Evolutionary conservation across 2,113 vertebrate species (phyloP).

Genomic region (Amia ocellicauda): DNA sequence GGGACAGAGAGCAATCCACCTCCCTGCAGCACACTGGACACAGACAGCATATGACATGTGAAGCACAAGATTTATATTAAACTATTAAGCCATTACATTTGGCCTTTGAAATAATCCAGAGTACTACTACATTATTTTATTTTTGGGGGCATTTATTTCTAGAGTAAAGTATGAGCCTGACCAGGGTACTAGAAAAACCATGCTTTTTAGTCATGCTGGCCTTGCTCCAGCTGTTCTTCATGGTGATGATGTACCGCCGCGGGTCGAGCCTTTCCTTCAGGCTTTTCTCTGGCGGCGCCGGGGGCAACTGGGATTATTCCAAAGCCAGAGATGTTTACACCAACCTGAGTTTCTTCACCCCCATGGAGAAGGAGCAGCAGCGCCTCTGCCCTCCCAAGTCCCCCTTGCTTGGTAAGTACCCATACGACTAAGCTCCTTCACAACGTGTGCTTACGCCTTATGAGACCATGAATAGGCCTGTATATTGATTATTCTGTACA

Average conservation of each 20-base stretch:
- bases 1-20: too few relatives aligned
- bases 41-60: too few relatives aligned
- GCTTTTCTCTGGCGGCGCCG: conserved; percentile 7
- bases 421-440: neutral
- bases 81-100: too few relatives aligned
- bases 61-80: too few relatives aligned
- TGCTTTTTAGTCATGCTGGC: conserved; percentile 49
- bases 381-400: conserved; percentile 38
- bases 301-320: conserved; percentile 45
- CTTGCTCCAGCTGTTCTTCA: conserved; percentile 49
- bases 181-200: conserved; percentile 30
- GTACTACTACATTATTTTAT: too few relatives aligned
- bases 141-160: too few relatives aligned
- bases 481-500: too few relatives aligned
- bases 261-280: conserved; percentile 29
- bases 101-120: too few relatives aligned
- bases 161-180: conserved; percentile 3
- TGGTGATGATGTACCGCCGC: conserved; percentile 54
- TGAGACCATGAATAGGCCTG: too few relatives aligned
- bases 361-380: neutral
- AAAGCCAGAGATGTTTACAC: conserved; percentile 53
- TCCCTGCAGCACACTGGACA: too few relatives aligned
- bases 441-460: too few relatives aligned
- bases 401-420: conserved; percentile 49
- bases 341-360: conserved; percentile 53